These are phyloP conservation scores for Chauna torquata DNA, from an alignment of 2,113 vertebrate genomes.

Conservation along the genomic window DNA sequence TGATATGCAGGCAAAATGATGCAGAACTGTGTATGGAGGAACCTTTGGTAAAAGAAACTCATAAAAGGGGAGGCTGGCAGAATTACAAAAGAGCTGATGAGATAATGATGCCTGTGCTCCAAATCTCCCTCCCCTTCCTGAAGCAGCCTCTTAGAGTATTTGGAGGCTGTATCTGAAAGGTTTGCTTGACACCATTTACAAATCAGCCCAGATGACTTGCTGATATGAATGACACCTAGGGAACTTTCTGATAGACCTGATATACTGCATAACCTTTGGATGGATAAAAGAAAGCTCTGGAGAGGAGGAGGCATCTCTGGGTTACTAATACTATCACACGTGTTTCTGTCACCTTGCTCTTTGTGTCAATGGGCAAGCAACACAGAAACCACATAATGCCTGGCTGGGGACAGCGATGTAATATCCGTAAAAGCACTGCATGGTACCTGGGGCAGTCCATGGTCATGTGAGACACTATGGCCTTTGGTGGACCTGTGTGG, in stretches of 20 bases:
- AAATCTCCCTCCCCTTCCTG: not conserved
- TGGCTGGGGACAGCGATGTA: not conserved
- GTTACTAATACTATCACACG: not conserved
- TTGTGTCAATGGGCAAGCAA: not conserved
- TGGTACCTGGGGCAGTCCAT: not conserved
- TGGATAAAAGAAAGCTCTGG: not conserved
- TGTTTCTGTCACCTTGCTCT: not conserved
- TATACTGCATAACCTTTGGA: not conserved
- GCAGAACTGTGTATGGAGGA: not conserved
- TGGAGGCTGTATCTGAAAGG: not conserved
- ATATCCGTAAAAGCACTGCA: not conserved
- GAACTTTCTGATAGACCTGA: not conserved
- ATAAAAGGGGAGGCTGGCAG: not conserved
- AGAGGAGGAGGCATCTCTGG: not conserved
- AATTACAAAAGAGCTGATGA: constrained; percentile 9
- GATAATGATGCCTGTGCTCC: not conserved
- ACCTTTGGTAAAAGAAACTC: not conserved
- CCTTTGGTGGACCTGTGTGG: not conserved
- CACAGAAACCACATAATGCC: not conserved
- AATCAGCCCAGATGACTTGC: not conserved
- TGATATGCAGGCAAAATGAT: not conserved
- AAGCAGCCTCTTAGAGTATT: not conserved
- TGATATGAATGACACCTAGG: not conserved
- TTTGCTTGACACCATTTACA: not conserved
- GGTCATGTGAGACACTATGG: not conserved